These are phyloP conservation scores for Podotricha telesiphe DNA, from an alignment of 2,888 invertebrate genomes.

Conservation along the genomic window DNA sequence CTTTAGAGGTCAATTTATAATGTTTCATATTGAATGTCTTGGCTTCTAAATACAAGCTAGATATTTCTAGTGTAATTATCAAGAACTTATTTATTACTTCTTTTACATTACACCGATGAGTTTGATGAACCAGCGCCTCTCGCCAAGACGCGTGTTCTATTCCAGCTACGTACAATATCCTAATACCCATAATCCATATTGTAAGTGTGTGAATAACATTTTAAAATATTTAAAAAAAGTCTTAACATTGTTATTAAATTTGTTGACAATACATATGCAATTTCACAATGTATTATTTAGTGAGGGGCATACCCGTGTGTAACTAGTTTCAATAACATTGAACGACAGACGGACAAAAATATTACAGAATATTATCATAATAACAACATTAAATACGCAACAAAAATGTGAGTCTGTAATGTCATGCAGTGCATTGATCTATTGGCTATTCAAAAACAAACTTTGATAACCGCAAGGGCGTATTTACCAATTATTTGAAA, in stretches of 20 bases:
- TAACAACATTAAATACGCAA: conserved; percentile 7
- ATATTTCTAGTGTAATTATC: not conserved
- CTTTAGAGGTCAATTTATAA: conserved; percentile 1
- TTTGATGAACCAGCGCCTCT: too few species aligned
- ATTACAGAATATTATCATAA: not conserved
- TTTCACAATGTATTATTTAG: not conserved
- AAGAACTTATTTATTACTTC: not conserved
- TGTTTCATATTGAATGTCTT: not conserved
- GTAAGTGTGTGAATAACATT: too few species aligned
- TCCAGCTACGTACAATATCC: too few species aligned
- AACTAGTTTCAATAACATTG: not conserved
- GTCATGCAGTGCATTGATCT: conserved; percentile 43
- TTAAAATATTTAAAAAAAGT: too few species aligned
- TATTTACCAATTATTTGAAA: conserved; percentile 25
- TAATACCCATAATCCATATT: too few species aligned
- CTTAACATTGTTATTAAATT: too few species aligned
- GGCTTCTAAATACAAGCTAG: not conserved
- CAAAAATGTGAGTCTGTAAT: conserved; percentile 23
- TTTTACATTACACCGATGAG: too few species aligned
- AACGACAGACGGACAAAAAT: not conserved
- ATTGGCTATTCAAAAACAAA: conserved; percentile 24
- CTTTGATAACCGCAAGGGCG: conserved; percentile 30
- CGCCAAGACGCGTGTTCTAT: too few species aligned
- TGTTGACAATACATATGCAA: too few species aligned
- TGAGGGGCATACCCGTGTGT: too few species aligned